Evolutionary conservation across 2,888 invertebrate genomes (phyloP).

Genomic region (Eristalinus aeneus): DNA sequence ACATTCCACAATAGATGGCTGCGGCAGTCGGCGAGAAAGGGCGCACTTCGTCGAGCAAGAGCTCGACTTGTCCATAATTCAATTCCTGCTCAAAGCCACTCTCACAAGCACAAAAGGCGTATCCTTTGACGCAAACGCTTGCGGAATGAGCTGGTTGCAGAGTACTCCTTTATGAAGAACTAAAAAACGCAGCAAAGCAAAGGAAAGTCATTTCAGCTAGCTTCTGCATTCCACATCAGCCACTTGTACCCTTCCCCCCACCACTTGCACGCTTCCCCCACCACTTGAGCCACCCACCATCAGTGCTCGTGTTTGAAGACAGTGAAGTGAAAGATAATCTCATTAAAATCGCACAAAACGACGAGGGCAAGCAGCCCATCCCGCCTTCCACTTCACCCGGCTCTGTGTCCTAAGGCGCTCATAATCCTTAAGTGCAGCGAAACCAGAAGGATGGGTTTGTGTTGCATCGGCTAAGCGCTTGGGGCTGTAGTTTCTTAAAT

Average conservation of each 20-base stretch:
- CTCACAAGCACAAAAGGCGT: not conserved
- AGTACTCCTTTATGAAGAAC: not conserved
- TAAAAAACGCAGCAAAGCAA: not conserved
- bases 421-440: not conserved
- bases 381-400: not conserved
- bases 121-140: not conserved
- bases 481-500: not conserved
- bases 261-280: no score
- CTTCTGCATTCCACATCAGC: constrained; percentile 10
- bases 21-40: not conserved
- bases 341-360: constrained; percentile 34
- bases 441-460: not conserved
- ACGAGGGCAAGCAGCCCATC: no score
- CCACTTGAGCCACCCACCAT: not conserved
- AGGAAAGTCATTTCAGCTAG: not conserved
- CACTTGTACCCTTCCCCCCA: not conserved
- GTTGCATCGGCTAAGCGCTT: not conserved
- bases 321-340: constrained; percentile 27
- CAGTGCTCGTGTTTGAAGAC: not conserved
- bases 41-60: not conserved
- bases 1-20: not conserved
- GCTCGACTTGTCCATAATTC: not conserved
- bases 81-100: not conserved
- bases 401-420: constrained; percentile 1
- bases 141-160: not conserved